A percentile compares a stretch with the other conserved stretches of the same genome.
phyloP scores from a whole-genome alignment of 2,113 vertebrate species.

The Hyperoodon ampullatus region DNA sequence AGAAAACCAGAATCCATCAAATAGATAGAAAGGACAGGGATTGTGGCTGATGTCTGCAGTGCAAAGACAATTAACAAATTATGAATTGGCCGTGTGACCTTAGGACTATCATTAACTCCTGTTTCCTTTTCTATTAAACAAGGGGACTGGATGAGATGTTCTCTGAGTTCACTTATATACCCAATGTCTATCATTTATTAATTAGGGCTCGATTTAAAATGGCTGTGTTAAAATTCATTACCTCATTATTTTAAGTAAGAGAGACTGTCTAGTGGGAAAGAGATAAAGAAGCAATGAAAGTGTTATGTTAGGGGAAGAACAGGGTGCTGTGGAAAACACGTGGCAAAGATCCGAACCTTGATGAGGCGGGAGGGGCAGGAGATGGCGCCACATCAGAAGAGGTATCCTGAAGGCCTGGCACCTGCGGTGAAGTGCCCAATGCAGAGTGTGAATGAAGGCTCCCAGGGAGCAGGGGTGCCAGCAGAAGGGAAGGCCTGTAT shows the following conservation, averaged over 20 bases:
- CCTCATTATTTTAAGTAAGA: not conserved
- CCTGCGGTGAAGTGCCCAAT: not conserved
- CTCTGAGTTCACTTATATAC: not conserved
- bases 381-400: accelerated
- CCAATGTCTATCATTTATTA: not conserved
- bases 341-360: not conserved
- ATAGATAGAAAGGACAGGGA: not conserved
- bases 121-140: not conserved
- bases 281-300: constrained; percentile 1
- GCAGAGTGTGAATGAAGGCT: not conserved
- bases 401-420: not conserved
- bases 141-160: not conserved
- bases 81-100: not conserved
- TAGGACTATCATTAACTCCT: not conserved
- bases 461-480: not conserved
- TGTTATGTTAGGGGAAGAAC: not conserved
- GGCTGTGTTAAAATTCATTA: not conserved
- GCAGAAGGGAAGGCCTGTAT: not conserved
- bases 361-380: accelerated
- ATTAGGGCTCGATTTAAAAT: not conserved
- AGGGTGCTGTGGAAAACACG: not conserved
- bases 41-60: not conserved
- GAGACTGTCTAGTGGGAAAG: not conserved
- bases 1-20: not conserved
- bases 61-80: not conserved